Evolutionary conservation across 2,113 vertebrate genomes (phyloP).

Genomic region (Peromyscus californicus): DNA sequence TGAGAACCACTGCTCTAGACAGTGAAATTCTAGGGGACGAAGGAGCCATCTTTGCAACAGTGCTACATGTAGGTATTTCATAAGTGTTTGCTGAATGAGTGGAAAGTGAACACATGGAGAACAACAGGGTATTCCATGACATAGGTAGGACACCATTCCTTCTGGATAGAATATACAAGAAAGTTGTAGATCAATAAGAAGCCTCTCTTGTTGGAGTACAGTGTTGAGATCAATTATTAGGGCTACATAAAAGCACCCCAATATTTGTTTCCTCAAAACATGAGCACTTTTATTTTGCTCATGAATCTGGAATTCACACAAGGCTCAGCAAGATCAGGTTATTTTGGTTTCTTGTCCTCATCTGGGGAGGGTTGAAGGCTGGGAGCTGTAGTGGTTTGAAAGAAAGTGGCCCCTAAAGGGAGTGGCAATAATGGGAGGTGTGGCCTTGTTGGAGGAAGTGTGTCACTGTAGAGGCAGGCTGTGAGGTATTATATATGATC

Average conservation of each 20-base stretch:
- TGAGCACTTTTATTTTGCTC: not conserved
- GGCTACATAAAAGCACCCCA: not conserved
- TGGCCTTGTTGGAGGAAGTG: too few species aligned
- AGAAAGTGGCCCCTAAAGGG: too few species aligned
- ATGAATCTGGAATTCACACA: not conserved
- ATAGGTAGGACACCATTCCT: not conserved
- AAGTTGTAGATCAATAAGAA: not conserved
- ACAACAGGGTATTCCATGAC: not conserved
- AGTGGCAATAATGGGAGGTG: too few species aligned
- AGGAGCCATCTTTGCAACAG: not conserved
- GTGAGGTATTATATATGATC: not conserved
- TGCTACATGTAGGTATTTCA: not conserved
- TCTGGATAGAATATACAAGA: not conserved
- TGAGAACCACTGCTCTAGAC: not conserved
- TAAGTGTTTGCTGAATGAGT: not conserved
- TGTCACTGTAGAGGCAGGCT: not conserved
- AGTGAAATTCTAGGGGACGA: not conserved
- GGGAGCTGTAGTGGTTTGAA: not conserved
- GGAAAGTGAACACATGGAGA: not conserved
- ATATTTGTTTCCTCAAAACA: not conserved
- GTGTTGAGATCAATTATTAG: not conserved
- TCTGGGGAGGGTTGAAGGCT: not conserved
- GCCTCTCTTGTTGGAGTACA: not conserved
- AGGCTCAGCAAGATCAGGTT: not conserved
- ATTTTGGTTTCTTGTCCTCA: not conserved